phyloP scores from a whole-genome alignment of 2,797 vertebrate species.

The Ambastaia sidthimunki region DNA sequence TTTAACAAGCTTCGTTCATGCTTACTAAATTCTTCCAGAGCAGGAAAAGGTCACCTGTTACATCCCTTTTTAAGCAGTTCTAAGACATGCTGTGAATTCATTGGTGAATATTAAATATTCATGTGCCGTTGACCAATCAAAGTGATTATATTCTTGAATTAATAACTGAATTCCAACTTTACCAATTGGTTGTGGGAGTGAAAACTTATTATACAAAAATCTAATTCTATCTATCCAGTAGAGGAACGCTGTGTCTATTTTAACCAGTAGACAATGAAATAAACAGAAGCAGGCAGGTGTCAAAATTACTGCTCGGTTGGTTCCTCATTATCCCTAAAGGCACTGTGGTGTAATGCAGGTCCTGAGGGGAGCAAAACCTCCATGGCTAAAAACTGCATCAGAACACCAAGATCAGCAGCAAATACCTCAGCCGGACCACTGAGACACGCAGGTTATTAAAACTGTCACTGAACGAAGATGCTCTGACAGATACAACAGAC shows the following conservation, averaged over 20 bases:
- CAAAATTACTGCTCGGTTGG: slow-evolving; percentile 37
- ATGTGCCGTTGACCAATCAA: neutral
- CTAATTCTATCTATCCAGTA: slow-evolving; percentile 16
- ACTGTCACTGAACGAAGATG: neutral
- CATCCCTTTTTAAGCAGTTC: neutral
- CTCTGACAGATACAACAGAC: neutral
- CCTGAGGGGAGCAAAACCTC: slow-evolving; percentile 42
- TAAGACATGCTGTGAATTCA: neutral
- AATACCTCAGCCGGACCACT: slow-evolving; percentile 16
- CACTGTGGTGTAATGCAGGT: slow-evolving; percentile 22
- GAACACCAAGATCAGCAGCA: slow-evolving; percentile 24
- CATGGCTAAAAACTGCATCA: slow-evolving; percentile 33
- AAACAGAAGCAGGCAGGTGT: slow-evolving; percentile 52
- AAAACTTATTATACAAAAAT: neutral
- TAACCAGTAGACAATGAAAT: slow-evolving; percentile 21
- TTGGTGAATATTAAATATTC: neutral
- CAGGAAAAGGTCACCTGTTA: neutral
- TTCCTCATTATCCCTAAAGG: slow-evolving; percentile 53
- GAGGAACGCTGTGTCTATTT: slow-evolving; percentile 38
- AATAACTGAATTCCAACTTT: neutral
- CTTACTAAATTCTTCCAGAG: slow-evolving; percentile 2
- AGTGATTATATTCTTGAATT: neutral
- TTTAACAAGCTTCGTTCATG: neutral
- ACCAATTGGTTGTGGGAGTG: neutral
- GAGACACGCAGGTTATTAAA: slow-evolving; percentile 12